phyloP scores from a whole-genome alignment of 2,888 invertebrate species.

The Pandemis cinnamomeana region DNA sequence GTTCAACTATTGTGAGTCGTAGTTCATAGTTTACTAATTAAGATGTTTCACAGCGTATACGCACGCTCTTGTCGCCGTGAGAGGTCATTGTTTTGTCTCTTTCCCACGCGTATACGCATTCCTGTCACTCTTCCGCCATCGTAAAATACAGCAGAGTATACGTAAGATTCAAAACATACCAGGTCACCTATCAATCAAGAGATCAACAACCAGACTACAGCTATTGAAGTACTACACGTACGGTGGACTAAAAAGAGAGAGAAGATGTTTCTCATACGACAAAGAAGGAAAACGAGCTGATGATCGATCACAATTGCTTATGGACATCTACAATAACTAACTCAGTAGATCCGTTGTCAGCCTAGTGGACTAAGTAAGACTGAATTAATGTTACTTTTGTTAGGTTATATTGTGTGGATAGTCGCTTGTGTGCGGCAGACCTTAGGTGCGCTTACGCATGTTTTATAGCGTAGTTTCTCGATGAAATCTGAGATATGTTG shows the following conservation, averaged over 20 bases:
- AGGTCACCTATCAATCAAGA: not conserved
- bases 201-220: not conserved
- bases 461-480: slow-evolving; percentile 50
- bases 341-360: too few species aligned
- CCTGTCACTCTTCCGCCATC: not conserved
- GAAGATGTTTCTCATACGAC: too few species aligned
- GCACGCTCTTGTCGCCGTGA: slow-evolving; percentile 39
- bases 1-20: slow-evolving; percentile 19
- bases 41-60: slow-evolving; percentile 30
- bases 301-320: too few species aligned
- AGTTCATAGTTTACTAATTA: slow-evolving; percentile 35
- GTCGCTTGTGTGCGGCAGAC: slow-evolving; percentile 31
- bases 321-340: too few species aligned
- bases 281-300: too few species aligned
- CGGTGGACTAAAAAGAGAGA: too few species aligned
- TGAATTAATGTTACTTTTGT: too few species aligned
- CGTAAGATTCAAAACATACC: not conserved
- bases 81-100: slow-evolving; percentile 39
- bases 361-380: too few species aligned
- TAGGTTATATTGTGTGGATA: not conserved
- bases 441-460: slow-evolving; percentile 48
- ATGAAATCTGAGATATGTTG: slow-evolving; percentile 57
- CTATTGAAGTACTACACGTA: not conserved
- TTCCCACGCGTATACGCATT: slow-evolving; percentile 4
- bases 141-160: not conserved